Evolutionary conservation across 2,797 vertebrate species (phyloP).

Genomic region (Pogonophryne albipinna): DNA sequence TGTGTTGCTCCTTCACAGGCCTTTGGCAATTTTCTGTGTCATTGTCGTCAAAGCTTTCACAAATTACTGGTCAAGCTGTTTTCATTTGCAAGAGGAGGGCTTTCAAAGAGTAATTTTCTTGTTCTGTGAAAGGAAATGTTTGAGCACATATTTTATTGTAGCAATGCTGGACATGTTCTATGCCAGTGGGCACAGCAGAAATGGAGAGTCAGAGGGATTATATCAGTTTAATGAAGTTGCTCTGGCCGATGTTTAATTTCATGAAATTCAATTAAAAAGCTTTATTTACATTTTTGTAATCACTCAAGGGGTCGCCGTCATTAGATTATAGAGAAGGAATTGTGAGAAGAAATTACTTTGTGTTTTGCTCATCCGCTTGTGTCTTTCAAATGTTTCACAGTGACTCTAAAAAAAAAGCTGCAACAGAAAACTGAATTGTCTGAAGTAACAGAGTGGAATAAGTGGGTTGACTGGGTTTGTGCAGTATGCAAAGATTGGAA

Average conservation of each 20-base stretch:
- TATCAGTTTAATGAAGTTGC: conserved; percentile 80
- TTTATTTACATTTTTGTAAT: conserved; percentile 68
- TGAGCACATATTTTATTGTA: conserved; percentile 62
- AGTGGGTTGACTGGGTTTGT: conserved; percentile 10
- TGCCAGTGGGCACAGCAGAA: conserved; percentile 64
- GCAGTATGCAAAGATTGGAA: conserved; percentile 5
- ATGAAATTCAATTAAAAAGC: conserved; percentile 77
- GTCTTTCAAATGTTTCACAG: conserved; percentile 20
- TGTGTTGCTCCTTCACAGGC: conserved; percentile 31
- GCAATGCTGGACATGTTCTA: conserved; percentile 57
- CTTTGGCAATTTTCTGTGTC: conserved; percentile 45
- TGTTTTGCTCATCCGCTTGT: neutral
- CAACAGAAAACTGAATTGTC: conserved; percentile 17
- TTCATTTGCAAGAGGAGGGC: conserved; percentile 51
- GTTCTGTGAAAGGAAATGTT: conserved; percentile 62
- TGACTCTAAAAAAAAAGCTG: conserved; percentile 26
- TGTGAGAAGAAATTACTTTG: conserved; percentile 38
- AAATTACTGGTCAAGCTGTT: conserved; percentile 66
- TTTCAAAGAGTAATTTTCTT: conserved; percentile 62
- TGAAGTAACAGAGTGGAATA: conserved; percentile 17
- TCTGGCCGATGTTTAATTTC: conserved; percentile 75
- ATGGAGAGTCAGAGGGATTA: conserved; percentile 69
- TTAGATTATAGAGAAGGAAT: conserved; percentile 53
- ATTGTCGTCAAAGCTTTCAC: conserved; percentile 56
- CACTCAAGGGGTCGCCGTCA: conserved; percentile 58